Evolutionary conservation across 2,113 vertebrate species (phyloP).

Genomic region (Shinisaurus crocodilurus): DNA sequence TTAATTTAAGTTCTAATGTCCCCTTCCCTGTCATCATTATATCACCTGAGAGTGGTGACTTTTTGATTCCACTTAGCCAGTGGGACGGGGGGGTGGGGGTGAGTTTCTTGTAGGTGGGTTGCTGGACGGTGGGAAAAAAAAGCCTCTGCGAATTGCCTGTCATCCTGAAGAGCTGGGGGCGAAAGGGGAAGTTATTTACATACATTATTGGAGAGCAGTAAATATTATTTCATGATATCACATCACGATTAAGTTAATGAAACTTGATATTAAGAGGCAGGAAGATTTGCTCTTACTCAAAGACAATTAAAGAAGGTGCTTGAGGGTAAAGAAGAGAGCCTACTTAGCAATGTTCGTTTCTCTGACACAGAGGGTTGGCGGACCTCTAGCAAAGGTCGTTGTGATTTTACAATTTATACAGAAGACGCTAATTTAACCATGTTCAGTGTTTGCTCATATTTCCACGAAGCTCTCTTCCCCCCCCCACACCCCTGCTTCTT

Average conservation of each 20-base stretch:
- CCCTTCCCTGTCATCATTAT: not conserved
- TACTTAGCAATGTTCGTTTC: conserved; percentile 63
- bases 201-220: conserved; percentile 74
- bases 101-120: rapidly evolving
- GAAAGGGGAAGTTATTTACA: conserved; percentile 74
- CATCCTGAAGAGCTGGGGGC: conserved; percentile 36
- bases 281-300: conserved; percentile 68
- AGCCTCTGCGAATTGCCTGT: conserved; percentile 61
- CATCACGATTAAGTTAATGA: conserved; percentile 73
- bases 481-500: not conserved
- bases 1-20: not conserved
- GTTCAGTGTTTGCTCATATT: conserved; percentile 11
- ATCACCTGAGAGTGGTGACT: not conserved
- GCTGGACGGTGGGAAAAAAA: not conserved
- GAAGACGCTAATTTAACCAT: conserved; percentile 8
- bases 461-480: too few species aligned
- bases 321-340: conserved; percentile 66
- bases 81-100: not conserved
- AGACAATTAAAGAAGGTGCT: conserved; percentile 74
- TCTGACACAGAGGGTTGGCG: conserved; percentile 53
- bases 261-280: conserved; percentile 69
- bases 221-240: conserved; percentile 74
- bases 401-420: conserved; percentile 45
- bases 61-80: conserved; percentile 7
- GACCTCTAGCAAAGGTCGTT: conserved; percentile 50